Evolutionary conservation across 2,113 vertebrate genomes (phyloP).

Genomic region (Phalacrocorax carbo): DNA sequence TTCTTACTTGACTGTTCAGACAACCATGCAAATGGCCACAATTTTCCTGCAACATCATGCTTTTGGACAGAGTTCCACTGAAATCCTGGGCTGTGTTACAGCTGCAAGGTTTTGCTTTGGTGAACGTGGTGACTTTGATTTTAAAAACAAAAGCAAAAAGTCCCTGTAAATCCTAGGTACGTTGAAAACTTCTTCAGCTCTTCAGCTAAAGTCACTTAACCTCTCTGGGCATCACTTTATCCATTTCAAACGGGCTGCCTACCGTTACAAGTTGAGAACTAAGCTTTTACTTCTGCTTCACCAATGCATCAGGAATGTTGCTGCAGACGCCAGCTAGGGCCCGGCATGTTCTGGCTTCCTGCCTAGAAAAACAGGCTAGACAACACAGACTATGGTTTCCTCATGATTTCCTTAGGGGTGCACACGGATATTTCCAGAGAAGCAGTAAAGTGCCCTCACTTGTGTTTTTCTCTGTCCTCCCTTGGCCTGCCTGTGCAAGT

Average conservation of each 20-base stretch:
- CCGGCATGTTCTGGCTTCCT: neutral
- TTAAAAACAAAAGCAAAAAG: neutral
- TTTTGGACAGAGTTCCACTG: neutral
- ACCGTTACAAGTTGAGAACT: neutral
- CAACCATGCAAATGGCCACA: neutral
- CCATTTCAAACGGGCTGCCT: neutral
- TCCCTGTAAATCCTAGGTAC: neutral
- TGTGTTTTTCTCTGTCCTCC: neutral
- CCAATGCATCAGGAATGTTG: rapidly evolving
- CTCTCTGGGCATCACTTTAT: neutral
- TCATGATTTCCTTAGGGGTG: neutral
- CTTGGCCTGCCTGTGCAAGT: neutral
- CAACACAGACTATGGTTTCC: neutral
- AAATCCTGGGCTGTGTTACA: neutral
- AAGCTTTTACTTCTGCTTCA: neutral
- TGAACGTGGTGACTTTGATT: neutral
- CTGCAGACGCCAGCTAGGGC: neutral
- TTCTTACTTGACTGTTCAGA: neutral
- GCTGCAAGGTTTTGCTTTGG: neutral
- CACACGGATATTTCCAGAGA: neutral
- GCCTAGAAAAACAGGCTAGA: neutral
- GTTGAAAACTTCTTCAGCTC: neutral
- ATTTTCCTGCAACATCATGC: neutral
- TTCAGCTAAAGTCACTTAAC: neutral
- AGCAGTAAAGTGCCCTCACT: neutral